A percentile compares a stretch with the other conserved stretches of the same genome.
Conservation (phyloP, 2,888 invertebrate genomes). For the Meta bourneti region DNA sequence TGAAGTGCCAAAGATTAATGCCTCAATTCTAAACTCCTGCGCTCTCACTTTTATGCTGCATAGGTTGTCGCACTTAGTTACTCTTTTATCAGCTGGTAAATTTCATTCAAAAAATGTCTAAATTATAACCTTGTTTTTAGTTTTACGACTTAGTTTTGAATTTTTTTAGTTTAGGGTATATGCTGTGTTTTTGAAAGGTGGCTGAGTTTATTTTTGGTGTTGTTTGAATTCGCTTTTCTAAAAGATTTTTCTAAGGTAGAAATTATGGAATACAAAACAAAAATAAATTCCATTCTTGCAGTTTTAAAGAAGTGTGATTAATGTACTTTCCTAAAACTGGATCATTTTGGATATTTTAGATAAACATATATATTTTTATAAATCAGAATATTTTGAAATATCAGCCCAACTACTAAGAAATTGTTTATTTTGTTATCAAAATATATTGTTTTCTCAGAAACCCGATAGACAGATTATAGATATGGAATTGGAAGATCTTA, state of each 20-base stretch:
- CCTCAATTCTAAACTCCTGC: constrained; percentile 45
- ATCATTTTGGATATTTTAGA: too few species aligned
- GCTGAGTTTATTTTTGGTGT: neutral
- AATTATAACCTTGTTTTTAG: neutral
- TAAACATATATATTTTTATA: too few species aligned
- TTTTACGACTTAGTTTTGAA: neutral
- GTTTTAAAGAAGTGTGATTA: neutral
- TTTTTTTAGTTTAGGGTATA: neutral
- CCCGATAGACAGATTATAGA: too few species aligned
- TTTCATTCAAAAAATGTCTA: neutral
- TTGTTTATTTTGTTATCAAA: too few species aligned
- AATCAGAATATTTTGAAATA: too few species aligned
- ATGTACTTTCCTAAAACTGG: neutral
- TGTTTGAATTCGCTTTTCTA: neutral
- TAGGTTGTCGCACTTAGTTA: constrained; percentile 13
- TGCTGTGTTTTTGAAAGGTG: neutral
- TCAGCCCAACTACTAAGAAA: too few species aligned
- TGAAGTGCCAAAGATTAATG: constrained; percentile 67
- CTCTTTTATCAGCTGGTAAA: constrained; percentile 14
- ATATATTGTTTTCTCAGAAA: too few species aligned
- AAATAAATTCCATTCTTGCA: neutral
- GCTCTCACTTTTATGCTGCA: constrained; percentile 31
- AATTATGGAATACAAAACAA: neutral
- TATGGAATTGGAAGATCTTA: too few species aligned
- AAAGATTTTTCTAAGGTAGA: neutral